phyloP scores from a whole-genome alignment of 2,113 vertebrate species.

The Ahaetulla prasina region DNA sequence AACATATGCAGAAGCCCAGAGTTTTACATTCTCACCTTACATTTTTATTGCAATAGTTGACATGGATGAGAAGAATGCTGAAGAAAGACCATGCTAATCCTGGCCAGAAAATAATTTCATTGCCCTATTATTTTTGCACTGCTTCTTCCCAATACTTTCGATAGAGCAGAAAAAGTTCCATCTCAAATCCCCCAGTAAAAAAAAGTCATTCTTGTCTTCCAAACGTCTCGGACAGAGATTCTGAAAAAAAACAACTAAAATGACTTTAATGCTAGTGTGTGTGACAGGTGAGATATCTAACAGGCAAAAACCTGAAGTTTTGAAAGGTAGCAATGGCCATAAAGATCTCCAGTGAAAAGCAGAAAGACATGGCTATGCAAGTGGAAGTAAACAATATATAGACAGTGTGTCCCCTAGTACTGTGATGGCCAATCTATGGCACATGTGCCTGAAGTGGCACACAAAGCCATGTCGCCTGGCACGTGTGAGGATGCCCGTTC shows the following conservation, averaged over 20 bases:
- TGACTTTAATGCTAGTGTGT: constrained; percentile 31
- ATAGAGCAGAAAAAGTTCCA: constrained; percentile 33
- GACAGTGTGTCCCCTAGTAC: constrained; percentile 21
- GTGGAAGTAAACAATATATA: constrained; percentile 18
- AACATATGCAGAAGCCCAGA: not conserved
- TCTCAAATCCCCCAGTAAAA: not conserved
- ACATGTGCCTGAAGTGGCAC: too few relatives aligned
- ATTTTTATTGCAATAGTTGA: not conserved
- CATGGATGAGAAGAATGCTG: not conserved
- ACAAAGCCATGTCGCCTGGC: too few relatives aligned
- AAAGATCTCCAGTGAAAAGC: not conserved
- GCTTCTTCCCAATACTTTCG: constrained; percentile 36
- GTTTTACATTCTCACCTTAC: not conserved
- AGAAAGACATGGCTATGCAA: not conserved
- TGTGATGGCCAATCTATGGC: too few relatives aligned
- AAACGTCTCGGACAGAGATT: constrained; percentile 19
- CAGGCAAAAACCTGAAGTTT: not conserved
- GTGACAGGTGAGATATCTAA: not conserved
- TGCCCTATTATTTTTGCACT: not conserved
- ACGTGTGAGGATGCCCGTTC: too few relatives aligned
- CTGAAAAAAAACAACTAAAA: constrained; percentile 38
- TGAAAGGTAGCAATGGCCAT: not conserved
- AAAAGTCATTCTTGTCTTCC: constrained; percentile 33
- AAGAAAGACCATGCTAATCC: not conserved
- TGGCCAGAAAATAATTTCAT: not conserved